Conservation (phyloP, 2,888 invertebrate species). For the Phyllotreta cruciferae region DNA sequence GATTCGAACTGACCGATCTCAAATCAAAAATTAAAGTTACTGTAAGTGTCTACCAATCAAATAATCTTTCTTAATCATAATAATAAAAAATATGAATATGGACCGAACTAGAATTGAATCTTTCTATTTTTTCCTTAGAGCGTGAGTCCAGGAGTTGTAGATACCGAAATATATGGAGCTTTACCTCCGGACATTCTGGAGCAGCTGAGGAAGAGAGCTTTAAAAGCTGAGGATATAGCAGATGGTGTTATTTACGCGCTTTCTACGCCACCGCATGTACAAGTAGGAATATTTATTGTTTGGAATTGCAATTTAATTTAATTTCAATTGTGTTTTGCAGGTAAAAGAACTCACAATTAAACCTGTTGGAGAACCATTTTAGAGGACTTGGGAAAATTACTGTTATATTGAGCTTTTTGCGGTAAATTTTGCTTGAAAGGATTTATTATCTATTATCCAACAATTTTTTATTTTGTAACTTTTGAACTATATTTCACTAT, state of each 20-base stretch:
- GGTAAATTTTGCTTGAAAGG: too few relatives aligned
- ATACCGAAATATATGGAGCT: slow-evolving; percentile 36
- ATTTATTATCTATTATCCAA: too few relatives aligned
- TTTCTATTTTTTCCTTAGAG: slow-evolving; percentile 40
- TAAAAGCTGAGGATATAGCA: slow-evolving; percentile 32
- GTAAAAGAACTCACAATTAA: slow-evolving; percentile 14
- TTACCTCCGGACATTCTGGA: background rate
- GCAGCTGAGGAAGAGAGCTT: slow-evolving; percentile 2
- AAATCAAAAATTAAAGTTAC: slow-evolving; percentile 38
- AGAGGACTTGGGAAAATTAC: too few relatives aligned
- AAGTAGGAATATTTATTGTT: slow-evolving; percentile 16
- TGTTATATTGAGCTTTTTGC: too few relatives aligned
- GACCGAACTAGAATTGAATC: background rate
- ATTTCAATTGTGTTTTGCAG: background rate
- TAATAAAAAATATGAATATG: background rate
- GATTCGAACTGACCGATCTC: slow-evolving; percentile 38
- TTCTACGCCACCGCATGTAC: slow-evolving; percentile 33
- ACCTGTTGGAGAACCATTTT: background rate
- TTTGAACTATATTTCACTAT: too few relatives aligned
- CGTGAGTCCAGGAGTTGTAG: slow-evolving; percentile 45
- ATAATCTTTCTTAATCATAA: background rate
- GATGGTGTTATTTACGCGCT: slow-evolving; percentile 29
- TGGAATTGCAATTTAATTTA: background rate
- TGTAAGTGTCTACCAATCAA: slow-evolving; percentile 26
- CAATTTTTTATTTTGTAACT: too few relatives aligned